phyloP scores from a whole-genome alignment of 2,797 vertebrate species.

The Kryptopterus vitreolus region DNA sequence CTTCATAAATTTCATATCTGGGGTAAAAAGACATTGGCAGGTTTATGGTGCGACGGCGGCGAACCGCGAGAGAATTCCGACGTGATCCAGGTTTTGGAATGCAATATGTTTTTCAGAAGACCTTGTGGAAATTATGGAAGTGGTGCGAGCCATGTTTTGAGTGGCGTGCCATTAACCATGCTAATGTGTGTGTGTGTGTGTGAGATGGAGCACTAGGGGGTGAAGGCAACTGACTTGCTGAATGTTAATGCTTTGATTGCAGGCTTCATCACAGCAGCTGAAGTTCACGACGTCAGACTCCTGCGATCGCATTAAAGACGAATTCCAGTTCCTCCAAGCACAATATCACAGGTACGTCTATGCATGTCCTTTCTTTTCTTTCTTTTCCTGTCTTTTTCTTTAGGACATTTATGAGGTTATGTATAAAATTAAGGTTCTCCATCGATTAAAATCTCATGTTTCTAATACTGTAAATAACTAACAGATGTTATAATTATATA shows the following conservation, averaged over 20 bases:
- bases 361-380: conserved; percentile 9
- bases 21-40: conserved; percentile 7
- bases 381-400: neutral
- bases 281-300: conserved; percentile 99
- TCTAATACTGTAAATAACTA: no score
- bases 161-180: neutral
- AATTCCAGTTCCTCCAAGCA: conserved; percentile 97
- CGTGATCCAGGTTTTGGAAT: neutral
- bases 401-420: no score
- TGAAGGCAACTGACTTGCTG: conserved; percentile 50
- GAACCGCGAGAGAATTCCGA: conserved; percentile 8
- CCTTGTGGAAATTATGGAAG: conserved; percentile 16
- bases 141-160: neutral
- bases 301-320: conserved; percentile 97
- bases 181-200: neutral
- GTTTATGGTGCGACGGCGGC: conserved; percentile 10
- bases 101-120: conserved; percentile 31
- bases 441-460: no score
- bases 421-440: no score
- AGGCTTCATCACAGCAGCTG: conserved; percentile 94
- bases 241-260: conserved; percentile 44
- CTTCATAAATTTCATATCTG: conserved; percentile 18
- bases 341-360: conserved; percentile 90
- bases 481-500: no score
- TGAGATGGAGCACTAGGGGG: neutral